A percentile compares a stretch with the other conserved stretches of the same genome.
Evolutionary conservation across 2,888 invertebrate genomes (phyloP).

Genomic region (Smittia aterrima): DNA sequence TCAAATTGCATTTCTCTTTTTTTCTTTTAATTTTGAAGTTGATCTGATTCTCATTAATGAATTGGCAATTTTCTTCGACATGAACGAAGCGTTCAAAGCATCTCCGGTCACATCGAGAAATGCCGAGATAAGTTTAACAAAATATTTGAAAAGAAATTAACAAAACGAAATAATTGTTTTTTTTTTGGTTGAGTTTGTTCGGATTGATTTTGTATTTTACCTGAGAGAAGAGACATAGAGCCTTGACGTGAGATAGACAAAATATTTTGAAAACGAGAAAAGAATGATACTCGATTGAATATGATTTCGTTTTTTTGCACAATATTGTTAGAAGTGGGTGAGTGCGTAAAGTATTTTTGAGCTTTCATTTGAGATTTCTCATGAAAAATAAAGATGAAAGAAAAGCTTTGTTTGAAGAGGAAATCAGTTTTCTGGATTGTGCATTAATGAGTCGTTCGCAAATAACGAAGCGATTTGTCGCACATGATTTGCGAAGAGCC

Average conservation of each 20-base stretch:
- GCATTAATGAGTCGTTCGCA: no score
- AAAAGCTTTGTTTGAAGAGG: no score
- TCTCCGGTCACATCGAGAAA: not conserved
- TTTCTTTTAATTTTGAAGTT: no score
- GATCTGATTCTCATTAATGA: not conserved
- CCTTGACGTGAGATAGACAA: slow-evolving; percentile 47
- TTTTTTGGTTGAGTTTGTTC: slow-evolving; percentile 17
- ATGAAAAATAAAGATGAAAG: no score
- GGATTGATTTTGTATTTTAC: slow-evolving; percentile 47
- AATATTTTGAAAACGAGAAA: slow-evolving; percentile 36
- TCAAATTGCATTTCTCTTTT: no score
- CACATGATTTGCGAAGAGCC: no score
- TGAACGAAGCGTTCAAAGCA: not conserved
- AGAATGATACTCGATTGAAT: slow-evolving; percentile 1
- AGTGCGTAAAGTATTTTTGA: not conserved
- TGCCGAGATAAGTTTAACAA: not conserved
- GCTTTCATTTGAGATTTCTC: no score
- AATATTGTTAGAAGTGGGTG: not conserved
- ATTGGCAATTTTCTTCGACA: not conserved
- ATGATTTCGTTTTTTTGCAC: not conserved
- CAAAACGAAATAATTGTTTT: slow-evolving; percentile 16
- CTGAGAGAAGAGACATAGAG: slow-evolving; percentile 53
- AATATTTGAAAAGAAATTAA: slow-evolving; percentile 12
- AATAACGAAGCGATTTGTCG: no score
- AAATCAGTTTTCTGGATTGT: no score